These are phyloP conservation scores for Eleginops maclovinus DNA, from an alignment of 2,113 vertebrate genomes.

Conservation along the genomic window DNA sequence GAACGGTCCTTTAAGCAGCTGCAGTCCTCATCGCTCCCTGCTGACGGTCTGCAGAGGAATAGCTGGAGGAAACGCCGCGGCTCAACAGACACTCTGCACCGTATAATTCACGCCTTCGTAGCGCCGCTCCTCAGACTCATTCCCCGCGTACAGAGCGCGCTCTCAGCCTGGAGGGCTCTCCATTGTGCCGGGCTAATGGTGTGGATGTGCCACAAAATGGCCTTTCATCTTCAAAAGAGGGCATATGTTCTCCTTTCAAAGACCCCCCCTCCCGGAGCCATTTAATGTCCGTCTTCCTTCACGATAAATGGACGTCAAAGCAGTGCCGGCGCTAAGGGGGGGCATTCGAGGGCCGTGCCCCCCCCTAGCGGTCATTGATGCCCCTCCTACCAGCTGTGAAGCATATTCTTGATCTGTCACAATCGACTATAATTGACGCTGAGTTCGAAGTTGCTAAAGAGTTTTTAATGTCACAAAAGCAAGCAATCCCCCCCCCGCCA, in stretches of 20 bases:
- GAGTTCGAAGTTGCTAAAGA: too few species aligned
- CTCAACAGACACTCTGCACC: constrained; percentile 7
- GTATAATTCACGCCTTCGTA: constrained; percentile 4
- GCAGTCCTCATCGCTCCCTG: not conserved
- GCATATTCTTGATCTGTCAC: too few species aligned
- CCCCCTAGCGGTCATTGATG: too few species aligned
- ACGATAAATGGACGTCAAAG: constrained; percentile 11
- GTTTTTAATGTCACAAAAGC: too few species aligned
- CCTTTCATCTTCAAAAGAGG: constrained; percentile 33
- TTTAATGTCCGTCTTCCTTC: constrained; percentile 8
- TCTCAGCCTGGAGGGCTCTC: constrained; percentile 8
- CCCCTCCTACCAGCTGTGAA: too few species aligned
- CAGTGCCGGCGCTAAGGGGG: too few species aligned
- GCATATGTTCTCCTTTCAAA: constrained; percentile 30
- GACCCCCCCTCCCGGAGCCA: constrained; percentile 24
- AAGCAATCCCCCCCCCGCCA: too few species aligned
- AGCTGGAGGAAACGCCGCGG: not conserved
- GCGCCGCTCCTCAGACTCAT: constrained; percentile 1
- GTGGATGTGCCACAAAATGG: constrained; percentile 41
- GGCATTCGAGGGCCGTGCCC: too few species aligned
- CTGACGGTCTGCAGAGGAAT: not conserved
- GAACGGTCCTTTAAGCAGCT: not conserved
- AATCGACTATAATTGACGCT: too few species aligned
- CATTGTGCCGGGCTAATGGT: constrained; percentile 41
- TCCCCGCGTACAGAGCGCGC: not conserved